These are phyloP conservation scores for Pipra filicauda DNA, from an alignment of 2,113 vertebrate species.

Conservation along the genomic window DNA sequence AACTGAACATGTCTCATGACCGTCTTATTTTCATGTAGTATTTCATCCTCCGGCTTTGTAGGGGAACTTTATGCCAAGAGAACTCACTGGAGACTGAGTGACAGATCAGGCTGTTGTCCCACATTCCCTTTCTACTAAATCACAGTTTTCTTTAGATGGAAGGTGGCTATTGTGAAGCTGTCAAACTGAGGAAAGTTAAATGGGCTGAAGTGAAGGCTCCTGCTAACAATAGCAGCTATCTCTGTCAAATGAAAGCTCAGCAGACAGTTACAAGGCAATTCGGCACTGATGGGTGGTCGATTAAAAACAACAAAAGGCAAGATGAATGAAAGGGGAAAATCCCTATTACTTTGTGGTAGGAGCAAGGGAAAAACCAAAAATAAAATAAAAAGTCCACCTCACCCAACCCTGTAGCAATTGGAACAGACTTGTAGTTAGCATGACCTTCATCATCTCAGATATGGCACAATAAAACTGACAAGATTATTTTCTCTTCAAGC, in stretches of 20 bases:
- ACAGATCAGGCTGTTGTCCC: slow-evolving; percentile 68
- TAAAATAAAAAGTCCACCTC: slow-evolving; percentile 60
- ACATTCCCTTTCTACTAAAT: slow-evolving; percentile 77
- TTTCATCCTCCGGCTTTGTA: slow-evolving; percentile 45
- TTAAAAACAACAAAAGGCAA: slow-evolving; percentile 74
- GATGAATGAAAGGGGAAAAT: slow-evolving; percentile 58
- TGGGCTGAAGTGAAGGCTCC: slow-evolving; percentile 67
- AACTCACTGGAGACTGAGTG: slow-evolving; percentile 67
- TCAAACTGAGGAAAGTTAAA: slow-evolving; percentile 77
- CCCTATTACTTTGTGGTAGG: slow-evolving; percentile 40
- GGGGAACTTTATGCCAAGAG: slow-evolving; percentile 55
- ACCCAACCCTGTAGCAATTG: slow-evolving; percentile 25
- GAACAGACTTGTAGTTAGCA: slow-evolving; percentile 10
- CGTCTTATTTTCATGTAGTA: slow-evolving; percentile 27
- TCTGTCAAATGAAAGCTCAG: slow-evolving; percentile 71
- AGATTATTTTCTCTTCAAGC: slow-evolving; percentile 41
- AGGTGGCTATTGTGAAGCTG: slow-evolving; percentile 79
- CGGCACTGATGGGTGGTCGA: slow-evolving; percentile 69
- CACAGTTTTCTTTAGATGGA: slow-evolving; percentile 73
- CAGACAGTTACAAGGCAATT: slow-evolving; percentile 75
- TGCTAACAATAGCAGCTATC: slow-evolving; percentile 76
- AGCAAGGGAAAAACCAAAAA: slow-evolving; percentile 38
- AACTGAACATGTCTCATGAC: slow-evolving; percentile 19
- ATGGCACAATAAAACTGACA: slow-evolving; percentile 41
- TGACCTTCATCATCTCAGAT: slow-evolving; percentile 53